Evolutionary conservation across 2,888 invertebrate species (phyloP), one percentile per base, ranked within the genome.

Genomic region (Eupithecia tripunctaria): DNA sequence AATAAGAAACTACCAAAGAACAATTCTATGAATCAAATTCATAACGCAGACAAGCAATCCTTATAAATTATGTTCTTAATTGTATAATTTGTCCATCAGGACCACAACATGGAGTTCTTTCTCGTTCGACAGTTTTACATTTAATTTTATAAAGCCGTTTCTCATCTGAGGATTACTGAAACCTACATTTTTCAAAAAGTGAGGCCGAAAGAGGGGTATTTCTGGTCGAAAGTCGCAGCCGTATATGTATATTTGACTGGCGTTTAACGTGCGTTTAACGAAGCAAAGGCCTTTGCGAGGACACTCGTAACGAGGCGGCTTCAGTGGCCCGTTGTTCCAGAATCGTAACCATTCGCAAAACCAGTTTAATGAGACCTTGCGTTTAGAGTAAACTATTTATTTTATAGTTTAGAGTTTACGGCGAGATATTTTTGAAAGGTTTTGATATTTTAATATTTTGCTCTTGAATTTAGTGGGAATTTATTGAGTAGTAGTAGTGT

Each of bases 251-350:
- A 14, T 47, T 47, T 56, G 56, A 56, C 56, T 14, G 51, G 2
- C 51, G 51, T 51, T 51, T 43, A 43, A 43, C 43, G n/a, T 21
- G 47, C 47, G 47, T 51, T 51, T 21, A 56, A 56, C 56, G 56
- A 3, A 4, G n/a, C n/a, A n/a, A n/a, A 14, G 21, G 2, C 56
- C 56, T 56, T 14, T 10, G 56, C 56, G 56, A 81, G 81, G 81
- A 60, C 76, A 71, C 77, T 67, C 66, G 64, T 67, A 71, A 62
- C n/a, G 36, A 67, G 38, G 69, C 62, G 32, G 32, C 38, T 59
- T 70, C 67, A 69, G 29, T 3, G 18, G 63, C 10, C 29, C 56
- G 66, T 70, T 70, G 72, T 51, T 51, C n/a, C 38, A 59, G 43
- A 67, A 59, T 67, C 67, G 59, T 75, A 60, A 75, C 69, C 14